Evolutionary conservation across 2,113 vertebrate genomes (phyloP), one percentile per base, ranked within the genome.

Genomic region (Heliornis fulica): DNA sequence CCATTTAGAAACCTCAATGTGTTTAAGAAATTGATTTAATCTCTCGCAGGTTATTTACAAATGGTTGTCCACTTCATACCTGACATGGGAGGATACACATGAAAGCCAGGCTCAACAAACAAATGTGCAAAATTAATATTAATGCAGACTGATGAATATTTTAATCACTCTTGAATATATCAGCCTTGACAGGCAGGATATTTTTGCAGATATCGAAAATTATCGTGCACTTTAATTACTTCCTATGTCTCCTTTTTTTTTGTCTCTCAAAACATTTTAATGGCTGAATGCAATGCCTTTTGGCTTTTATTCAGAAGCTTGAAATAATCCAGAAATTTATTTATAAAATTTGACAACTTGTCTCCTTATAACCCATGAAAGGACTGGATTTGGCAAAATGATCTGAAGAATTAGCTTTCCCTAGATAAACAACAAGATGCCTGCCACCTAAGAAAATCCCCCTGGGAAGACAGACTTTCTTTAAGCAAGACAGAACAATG

Each of bases 281-380:
- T 79, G 81, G 78, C 64, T 64, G n/a, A 87, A 57, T 84, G 14
- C 40, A 85, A 71, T 93, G 72, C 28, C 64, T 82, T 94, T 84
- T 91, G 91, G 81, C 78, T 87, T 71, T 87, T 61, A 46, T 66
- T 92, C 75, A 94, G 89, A 89, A 87, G 56, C 32, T 81, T 89
- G 80, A 94, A 93, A 87, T 87, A 92, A 94, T 68, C 94, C 80
- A 93, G 83, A 78, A 81, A 71, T 89, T 81, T 94, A 87, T 86
- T 89, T 92, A 82, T 59, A 90, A 90, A 90, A 74, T 95, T 92
- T 87, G 77, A 76, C 57, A 64, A 61, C 80, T 56, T 84, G 56
- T 82, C 77, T 92, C 51, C 34, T 68, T 78, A 31, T 81, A 68
- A 90, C 59, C 51, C 45, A 48, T 19, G 46, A 68, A 97, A 84